phyloP scores from a whole-genome alignment of 2,797 vertebrate species.

The Poeciliopsis presidionis region DNA sequence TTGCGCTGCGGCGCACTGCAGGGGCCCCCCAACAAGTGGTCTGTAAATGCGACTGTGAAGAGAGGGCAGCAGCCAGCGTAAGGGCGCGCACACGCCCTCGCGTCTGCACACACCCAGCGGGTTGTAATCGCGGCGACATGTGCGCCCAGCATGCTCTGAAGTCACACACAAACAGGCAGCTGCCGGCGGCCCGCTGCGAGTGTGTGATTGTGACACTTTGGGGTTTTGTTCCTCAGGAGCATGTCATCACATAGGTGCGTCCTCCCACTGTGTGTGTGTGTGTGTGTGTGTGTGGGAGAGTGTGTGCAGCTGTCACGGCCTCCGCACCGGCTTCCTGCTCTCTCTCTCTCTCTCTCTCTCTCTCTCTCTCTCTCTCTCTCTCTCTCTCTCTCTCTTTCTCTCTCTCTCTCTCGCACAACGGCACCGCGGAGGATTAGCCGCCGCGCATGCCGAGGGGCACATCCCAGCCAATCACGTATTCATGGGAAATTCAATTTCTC shows the following conservation, averaged over 20 bases:
- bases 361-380: background rate
- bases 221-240: conserved; percentile 51
- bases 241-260: conserved; percentile 55
- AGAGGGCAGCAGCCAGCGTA: conserved; percentile 18
- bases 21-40: conserved; percentile 41
- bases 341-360: background rate
- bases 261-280: conserved; percentile 7
- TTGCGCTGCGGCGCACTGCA: conserved; percentile 33
- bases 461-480: conserved; percentile 74
- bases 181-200: conserved; percentile 46
- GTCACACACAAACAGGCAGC: conserved; percentile 53
- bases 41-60: conserved; percentile 32
- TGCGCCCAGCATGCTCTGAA: conserved; percentile 47
- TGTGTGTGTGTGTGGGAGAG: conserved; percentile 17
- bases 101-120: conserved; percentile 35
- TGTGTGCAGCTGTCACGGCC: conserved; percentile 37
- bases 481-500: conserved; percentile 76
- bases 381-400: background rate
- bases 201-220: conserved; percentile 55
- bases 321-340: background rate
- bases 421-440: conserved; percentile 52
- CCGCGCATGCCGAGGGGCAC: conserved; percentile 48
- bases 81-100: conserved; percentile 10
- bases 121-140: conserved; percentile 46
- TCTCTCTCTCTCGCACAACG: background rate